Evolutionary conservation across 2,113 vertebrate species (phyloP).

Genomic region (Macquaria australasica): DNA sequence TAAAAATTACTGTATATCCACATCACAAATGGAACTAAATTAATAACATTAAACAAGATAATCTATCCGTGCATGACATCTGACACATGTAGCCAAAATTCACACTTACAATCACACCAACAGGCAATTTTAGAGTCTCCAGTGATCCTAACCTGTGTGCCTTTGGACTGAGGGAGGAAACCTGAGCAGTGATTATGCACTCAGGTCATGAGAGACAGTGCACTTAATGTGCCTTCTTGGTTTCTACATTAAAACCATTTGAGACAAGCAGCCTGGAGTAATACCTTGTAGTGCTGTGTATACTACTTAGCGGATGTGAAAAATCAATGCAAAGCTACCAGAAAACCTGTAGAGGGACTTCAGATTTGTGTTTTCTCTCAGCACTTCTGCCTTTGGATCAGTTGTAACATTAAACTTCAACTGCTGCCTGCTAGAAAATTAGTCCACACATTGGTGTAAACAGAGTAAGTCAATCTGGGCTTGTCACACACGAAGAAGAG

Average conservation of each 20-base stretch:
- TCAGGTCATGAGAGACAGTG: constrained; percentile 14
- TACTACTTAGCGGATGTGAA: not conserved
- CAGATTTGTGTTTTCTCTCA: constrained; percentile 5
- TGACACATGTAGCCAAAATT: not conserved
- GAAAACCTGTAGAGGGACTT: not conserved
- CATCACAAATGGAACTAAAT: not conserved
- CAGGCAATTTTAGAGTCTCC: not conserved
- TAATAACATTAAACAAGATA: not conserved
- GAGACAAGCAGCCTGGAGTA: constrained; percentile 17
- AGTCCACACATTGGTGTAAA: constrained; percentile 34
- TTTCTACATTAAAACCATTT: constrained; percentile 34
- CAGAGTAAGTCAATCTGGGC: not conserved
- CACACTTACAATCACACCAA: not conserved
- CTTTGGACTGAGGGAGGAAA: constrained; percentile 30
- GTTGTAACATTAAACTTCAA: not conserved
- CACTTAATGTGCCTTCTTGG: constrained; percentile 26
- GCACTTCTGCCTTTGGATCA: constrained; percentile 5
- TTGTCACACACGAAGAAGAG: not conserved
- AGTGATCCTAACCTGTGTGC: not conserved
- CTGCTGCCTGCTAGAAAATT: not conserved
- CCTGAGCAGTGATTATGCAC: constrained; percentile 15
- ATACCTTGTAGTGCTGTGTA: not conserved
- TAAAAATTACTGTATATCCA: too few relatives aligned
- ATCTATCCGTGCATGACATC: not conserved
- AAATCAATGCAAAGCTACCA: constrained; percentile 18